Percentiles rank a stretch among this genome's conserved stretches.
phyloP scores from a whole-genome alignment of 2,113 vertebrate genomes.

The Glaucomys volans region DNA sequence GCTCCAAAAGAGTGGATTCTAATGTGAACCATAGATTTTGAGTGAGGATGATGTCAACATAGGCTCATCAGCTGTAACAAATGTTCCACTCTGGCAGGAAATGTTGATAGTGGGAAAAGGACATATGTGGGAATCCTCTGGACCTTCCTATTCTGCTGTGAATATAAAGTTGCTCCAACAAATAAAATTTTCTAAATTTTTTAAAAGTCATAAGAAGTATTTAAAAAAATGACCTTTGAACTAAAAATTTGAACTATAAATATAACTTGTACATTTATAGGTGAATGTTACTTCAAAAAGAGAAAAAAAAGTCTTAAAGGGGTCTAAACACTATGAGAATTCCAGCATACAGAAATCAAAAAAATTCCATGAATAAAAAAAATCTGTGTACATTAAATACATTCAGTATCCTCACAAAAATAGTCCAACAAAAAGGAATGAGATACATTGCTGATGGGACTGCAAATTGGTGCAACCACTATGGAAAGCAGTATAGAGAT shows the following conservation, averaged over 20 bases:
- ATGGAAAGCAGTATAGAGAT: too few relatives aligned
- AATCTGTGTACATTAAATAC: not conserved
- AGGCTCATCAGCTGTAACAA: not conserved
- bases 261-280: not conserved
- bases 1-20: not conserved
- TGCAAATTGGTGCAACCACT: too few relatives aligned
- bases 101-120: not conserved
- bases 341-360: not conserved
- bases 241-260: not conserved
- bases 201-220: not conserved
- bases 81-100: not conserved
- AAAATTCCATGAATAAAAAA: not conserved
- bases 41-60: not conserved
- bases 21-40: not conserved
- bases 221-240: conserved; percentile 23
- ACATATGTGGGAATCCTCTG: not conserved
- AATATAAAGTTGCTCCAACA: not conserved
- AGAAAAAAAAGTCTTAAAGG: not conserved
- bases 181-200: not conserved
- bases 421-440: not conserved
- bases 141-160: not conserved
- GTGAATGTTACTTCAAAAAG: not conserved
- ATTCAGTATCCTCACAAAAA: not conserved
- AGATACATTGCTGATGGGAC: not conserved
- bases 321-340: not conserved